Conservation (phyloP, 2,888 invertebrate genomes). For the Strigamia maritima region DNA sequence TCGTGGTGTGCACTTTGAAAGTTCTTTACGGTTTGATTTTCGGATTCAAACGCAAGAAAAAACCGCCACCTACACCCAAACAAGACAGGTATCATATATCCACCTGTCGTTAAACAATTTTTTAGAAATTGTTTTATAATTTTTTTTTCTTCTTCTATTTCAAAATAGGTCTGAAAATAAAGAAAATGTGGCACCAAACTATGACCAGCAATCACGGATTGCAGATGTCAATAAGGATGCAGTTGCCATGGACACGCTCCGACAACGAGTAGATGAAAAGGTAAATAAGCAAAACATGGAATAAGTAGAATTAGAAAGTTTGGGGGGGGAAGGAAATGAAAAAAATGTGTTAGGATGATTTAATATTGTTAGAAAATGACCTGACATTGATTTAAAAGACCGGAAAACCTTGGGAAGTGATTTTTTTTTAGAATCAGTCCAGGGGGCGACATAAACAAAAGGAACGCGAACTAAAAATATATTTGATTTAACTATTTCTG, state of each 20-base stretch:
- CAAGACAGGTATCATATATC: neutral
- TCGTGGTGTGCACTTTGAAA: neutral
- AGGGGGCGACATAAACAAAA: no score
- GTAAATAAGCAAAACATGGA: no score
- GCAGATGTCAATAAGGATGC: no score
- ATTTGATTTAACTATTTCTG: no score
- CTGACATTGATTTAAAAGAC: neutral
- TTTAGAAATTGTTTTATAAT: neutral
- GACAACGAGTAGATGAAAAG: neutral
- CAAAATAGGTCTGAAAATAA: conserved; percentile 11
- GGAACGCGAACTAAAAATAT: no score
- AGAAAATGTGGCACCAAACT: neutral
- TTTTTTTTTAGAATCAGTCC: neutral
- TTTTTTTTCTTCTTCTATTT: neutral
- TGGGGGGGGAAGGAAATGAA: no score
- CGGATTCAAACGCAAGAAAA: neutral
- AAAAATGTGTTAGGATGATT: no score
- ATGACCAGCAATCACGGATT: neutral
- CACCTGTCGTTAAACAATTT: neutral
- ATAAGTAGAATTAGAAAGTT: no score
- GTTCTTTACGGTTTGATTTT: neutral
- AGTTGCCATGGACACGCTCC: neutral
- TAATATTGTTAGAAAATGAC: neutral
- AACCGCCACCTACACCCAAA: neutral
- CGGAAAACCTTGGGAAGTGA: neutral